Conservation (phyloP, 1,140 invertebrate genomes). For the Cecropterus lyciades region DNA sequence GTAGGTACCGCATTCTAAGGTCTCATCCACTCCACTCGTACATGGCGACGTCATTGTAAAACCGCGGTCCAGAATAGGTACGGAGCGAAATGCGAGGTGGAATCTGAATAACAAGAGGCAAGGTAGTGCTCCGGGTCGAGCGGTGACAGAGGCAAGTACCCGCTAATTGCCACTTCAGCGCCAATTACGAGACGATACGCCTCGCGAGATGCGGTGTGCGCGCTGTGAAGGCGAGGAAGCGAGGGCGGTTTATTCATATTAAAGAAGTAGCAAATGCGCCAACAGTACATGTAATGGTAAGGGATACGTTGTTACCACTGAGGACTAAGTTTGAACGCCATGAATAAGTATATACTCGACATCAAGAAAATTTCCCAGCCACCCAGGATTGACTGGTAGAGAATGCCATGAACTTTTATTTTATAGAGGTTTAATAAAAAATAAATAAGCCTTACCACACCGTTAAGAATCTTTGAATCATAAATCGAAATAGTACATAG, state of each 20-base stretch:
- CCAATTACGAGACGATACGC: conserved; percentile 72
- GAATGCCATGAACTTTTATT: too few species aligned
- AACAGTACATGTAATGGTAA: too few species aligned
- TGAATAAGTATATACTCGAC: too few species aligned
- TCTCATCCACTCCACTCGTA: conserved; percentile 25
- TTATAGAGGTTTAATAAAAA: too few species aligned
- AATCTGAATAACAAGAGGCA: conserved; percentile 42
- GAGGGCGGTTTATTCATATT: background rate
- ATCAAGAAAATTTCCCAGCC: too few species aligned
- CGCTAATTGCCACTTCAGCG: conserved; percentile 77
- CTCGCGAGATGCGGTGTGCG: conserved; percentile 32
- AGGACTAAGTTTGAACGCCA: too few species aligned
- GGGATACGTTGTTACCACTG: too few species aligned
- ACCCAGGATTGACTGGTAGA: too few species aligned
- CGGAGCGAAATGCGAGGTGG: conserved; percentile 28
- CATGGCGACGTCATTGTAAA: conserved; percentile 27
- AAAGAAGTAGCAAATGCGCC: too few species aligned
- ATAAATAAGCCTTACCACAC: too few species aligned
- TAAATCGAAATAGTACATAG: too few species aligned
- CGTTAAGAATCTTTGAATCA: too few species aligned
- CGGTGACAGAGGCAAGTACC: conserved; percentile 65
- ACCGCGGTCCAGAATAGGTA: conserved; percentile 29
- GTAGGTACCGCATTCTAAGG: conserved; percentile 25
- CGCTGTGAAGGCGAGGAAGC: conserved; percentile 14
- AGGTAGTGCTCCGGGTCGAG: conserved; percentile 51